Evolutionary conservation across 2,797 vertebrate genomes (phyloP).

Genomic region (Chrosomus eos): DNA sequence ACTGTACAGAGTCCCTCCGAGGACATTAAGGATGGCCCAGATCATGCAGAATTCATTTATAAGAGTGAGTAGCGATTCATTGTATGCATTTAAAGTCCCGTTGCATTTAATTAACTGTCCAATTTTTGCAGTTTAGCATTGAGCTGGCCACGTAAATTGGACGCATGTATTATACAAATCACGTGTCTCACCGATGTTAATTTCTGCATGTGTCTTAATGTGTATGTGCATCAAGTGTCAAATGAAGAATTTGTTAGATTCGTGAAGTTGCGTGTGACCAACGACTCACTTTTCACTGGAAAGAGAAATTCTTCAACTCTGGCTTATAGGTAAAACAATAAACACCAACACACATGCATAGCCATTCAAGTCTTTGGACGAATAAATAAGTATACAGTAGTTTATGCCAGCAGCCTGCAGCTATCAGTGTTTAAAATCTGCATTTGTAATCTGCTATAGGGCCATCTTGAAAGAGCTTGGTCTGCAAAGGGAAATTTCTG

Average conservation of each 20-base stretch:
- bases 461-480: constrained; percentile 76
- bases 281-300: constrained; percentile 74
- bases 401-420: neutral
- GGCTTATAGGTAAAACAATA: constrained; percentile 72
- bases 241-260: constrained; percentile 70
- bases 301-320: constrained; percentile 71
- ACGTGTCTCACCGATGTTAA: neutral
- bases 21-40: constrained; percentile 43
- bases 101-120: neutral
- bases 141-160: neutral
- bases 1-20: constrained; percentile 55
- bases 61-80: constrained; percentile 68
- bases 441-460: constrained; percentile 56
- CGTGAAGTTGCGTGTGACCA: constrained; percentile 74
- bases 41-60: constrained; percentile 64
- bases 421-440: neutral
- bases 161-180: constrained; percentile 21
- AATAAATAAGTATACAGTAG: neutral
- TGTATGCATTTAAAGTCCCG: neutral
- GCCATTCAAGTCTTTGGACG: neutral
- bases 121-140: constrained; percentile 8
- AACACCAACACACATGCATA: neutral
- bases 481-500: constrained; percentile 73
- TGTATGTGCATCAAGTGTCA: constrained; percentile 63
- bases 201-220: neutral